phyloP scores from a whole-genome alignment of 2,888 invertebrate species.

The Nephrotoma flavescens region DNA sequence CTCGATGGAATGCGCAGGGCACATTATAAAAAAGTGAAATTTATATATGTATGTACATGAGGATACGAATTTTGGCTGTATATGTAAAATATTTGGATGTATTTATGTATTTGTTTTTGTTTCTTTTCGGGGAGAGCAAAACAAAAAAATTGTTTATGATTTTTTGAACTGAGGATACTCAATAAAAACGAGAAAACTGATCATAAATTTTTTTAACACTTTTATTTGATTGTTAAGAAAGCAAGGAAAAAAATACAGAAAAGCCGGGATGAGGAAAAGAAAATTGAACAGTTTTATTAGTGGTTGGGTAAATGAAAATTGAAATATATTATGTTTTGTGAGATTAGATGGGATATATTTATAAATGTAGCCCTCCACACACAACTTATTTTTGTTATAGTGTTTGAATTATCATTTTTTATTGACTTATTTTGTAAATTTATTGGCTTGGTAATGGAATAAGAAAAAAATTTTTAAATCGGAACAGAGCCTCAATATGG shows the following conservation, averaged over 20 bases:
- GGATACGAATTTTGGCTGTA: background rate
- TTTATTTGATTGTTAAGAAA: background rate
- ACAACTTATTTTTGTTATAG: background rate
- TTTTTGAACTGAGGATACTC: background rate
- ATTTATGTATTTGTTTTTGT: background rate
- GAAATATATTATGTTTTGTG: background rate
- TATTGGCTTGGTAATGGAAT: background rate
- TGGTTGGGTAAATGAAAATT: background rate
- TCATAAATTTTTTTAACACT: background rate
- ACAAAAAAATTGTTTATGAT: background rate
- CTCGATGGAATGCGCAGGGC: background rate
- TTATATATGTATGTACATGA: background rate
- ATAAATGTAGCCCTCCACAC: background rate
- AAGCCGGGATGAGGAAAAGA: background rate
- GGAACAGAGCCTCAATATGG: background rate
- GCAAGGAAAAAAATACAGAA: background rate
- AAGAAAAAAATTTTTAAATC: background rate
- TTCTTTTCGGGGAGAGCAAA: background rate
- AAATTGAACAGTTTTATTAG: background rate
- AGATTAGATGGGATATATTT: background rate
- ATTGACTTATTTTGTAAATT: background rate
- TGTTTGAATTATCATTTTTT: background rate
- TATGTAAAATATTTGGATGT: background rate
- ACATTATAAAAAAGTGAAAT: background rate
- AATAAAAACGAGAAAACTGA: background rate